Percentiles rank a stretch among this genome's conserved stretches.
Evolutionary conservation across 1,140 invertebrate species (phyloP).

Genomic region (Hycleus cichorii): DNA sequence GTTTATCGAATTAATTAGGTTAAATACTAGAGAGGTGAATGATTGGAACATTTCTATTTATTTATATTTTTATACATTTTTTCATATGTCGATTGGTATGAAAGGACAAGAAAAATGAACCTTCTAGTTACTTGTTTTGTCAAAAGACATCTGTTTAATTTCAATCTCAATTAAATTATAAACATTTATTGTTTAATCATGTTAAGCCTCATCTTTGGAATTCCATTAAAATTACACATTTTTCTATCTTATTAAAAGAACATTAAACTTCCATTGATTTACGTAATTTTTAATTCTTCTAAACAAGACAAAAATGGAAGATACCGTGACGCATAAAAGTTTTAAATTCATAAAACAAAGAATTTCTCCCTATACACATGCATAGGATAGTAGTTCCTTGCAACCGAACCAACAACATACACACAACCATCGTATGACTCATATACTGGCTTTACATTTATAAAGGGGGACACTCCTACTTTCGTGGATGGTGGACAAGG

Average conservation of each 20-base stretch:
- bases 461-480: constrained; percentile 4
- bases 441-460: neutral
- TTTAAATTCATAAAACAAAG: constrained; percentile 1
- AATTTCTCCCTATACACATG: neutral
- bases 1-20: no score
- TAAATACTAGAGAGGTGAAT: no score
- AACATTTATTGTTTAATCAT: neutral
- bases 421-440: neutral
- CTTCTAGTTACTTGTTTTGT: no score
- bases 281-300: no score
- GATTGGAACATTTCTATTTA: no score
- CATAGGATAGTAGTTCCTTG: neutral
- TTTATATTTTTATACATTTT: no score
- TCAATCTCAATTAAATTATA: no score
- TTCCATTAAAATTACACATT: neutral
- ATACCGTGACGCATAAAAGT: neutral
- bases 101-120: no score
- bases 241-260: neutral
- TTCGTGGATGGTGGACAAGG: neutral
- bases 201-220: neutral
- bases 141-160: no score
- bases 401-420: no score
- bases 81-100: no score
- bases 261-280: neutral
- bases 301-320: no score